Evolutionary conservation across 2,888 invertebrate genomes (phyloP).

Genomic region (Pachycephus smyrnensis): DNA sequence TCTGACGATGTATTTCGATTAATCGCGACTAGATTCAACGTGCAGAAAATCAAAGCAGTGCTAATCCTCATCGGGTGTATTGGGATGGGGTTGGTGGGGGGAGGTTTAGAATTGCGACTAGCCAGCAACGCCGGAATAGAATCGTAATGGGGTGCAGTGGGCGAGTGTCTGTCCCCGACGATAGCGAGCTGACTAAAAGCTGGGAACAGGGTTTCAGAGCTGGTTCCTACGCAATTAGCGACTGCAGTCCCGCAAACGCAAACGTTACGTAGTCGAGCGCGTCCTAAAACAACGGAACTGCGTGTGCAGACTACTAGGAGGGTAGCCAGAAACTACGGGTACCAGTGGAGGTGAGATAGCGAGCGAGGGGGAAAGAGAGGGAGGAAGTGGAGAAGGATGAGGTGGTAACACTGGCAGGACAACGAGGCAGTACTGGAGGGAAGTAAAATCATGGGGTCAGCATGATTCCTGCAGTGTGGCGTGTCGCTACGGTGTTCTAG

Average conservation of each 20-base stretch:
- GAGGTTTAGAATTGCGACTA: neutral
- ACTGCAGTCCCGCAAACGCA: conserved; percentile 32
- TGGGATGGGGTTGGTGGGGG: too few relatives aligned
- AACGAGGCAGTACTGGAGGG: neutral
- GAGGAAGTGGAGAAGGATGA: neutral
- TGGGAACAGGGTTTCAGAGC: conserved; percentile 2
- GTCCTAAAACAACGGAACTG: conserved; percentile 53
- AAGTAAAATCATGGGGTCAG: conserved; percentile 37
- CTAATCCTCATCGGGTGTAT: neutral
- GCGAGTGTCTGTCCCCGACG: neutral
- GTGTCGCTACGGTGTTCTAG: conserved; percentile 1
- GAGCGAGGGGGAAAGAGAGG: neutral
- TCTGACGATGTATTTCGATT: neutral
- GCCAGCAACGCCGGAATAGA: neutral
- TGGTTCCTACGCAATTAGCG: conserved; percentile 26
- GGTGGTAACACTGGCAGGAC: neutral
- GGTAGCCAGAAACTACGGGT: conserved; percentile 7
- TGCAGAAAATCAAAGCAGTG: neutral
- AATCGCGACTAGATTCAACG: neutral
- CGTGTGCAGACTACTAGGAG: conserved; percentile 42
- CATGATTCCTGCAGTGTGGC: conserved; percentile 28
- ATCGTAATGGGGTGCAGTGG: neutral
- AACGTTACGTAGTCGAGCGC: conserved; percentile 1
- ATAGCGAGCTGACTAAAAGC: neutral
- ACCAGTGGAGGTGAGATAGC: conserved; percentile 15